Evolutionary conservation across 2,113 vertebrate genomes (phyloP), one percentile per base, ranked within the genome.

Genomic region (Parotia lawesii): DNA sequence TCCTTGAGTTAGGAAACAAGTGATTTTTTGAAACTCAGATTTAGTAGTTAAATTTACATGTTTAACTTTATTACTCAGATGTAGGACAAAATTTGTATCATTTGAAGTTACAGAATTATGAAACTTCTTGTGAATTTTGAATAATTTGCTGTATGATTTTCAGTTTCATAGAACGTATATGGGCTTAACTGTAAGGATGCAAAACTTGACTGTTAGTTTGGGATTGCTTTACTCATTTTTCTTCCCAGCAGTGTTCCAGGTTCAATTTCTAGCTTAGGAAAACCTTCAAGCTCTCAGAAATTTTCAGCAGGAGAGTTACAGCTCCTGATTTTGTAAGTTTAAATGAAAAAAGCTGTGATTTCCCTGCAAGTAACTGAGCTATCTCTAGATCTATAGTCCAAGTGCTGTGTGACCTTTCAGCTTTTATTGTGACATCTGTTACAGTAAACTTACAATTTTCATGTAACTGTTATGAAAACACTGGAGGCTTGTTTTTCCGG

Each of bases 251-350:
- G 51, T 80, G 81, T 89, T 96, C 42, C 83, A 90, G 14, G 51
- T 95, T 96, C 94, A 80, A 14, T 88, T 90, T 90, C 47, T 93
- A 61, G 20, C 15, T 40, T 65, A 85, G 66, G 64, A 65, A 89
- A 58, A 80, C 87, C 65, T 95, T 90, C 95, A 94, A 96, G 72
- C 17, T 70, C 29, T 80, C 65, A 56, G 50, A 78, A 79, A 33
- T 61, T 76, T 80, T 89, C 73, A 50, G 16, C 17, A 17, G 38
- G 47, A 85, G 67, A 45, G 37, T 93, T 94, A 62, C 47, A 79
- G 73, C 54, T 73, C 89, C 51, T 89, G 79, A 21, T 86, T 94
- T 90, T 67, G 27, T 85, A 62, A 83, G 66, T 58, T 79, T 47
- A 73, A 66, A 31, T 47, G 33, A 44, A 64, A 44, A 61, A 40